Base-by-base conservation (phyloP, 1,140 invertebrate genomes). In the Scaptomyza pallida region DNA sequence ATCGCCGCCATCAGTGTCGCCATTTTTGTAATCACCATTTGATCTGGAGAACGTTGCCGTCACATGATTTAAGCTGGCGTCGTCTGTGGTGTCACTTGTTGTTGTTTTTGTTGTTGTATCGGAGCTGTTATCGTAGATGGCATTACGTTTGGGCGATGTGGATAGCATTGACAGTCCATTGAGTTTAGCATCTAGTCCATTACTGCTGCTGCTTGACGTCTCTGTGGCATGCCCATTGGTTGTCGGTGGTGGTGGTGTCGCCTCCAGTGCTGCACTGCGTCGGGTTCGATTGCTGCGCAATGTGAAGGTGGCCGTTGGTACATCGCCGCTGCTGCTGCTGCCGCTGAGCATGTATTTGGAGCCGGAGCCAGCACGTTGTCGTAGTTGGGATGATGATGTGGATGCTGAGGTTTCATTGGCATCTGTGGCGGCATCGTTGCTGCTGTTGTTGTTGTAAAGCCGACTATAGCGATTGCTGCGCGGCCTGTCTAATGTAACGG, bases 231-330 rank as follows among this genome's bases (percentile, higher is more conserved):
- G 60, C 3, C 68, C 70, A 50, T 71, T 78, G 23, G 21, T 52
- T n/a, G 12, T 15, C 33, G 13, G 5, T 37, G 50, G 5, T 33
- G 57, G 2, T 12, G 51, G 16, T 12, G 69, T 6, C 0, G 26
- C 6, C 13, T 73, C 64, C 63, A 54, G 62, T 43, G 35, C 43
- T 13, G 67, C 67, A 9, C 33, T 71, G 48, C 74, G 65, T 9
- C 67, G 44, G 13, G 41, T 56, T 33, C 23, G 54, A 60, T 60
- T 69, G 37, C 63, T 59, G 48, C 59, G 62, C 44, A 70, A 41
- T 2, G 89, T 90, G 52, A 90, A 89, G 3, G 89, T 90, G 21
- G 89, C 89, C 37, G 89, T 90, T 16, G 89, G 89, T 47, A 90
- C 77, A 76, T 85, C 77, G 2, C 89, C 83, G 33, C 63, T 85